Percentiles rank a stretch among this genome's conserved stretches.
Conservation (phyloP, 2,888 invertebrate species). For the Oscheius sp. region DNA sequence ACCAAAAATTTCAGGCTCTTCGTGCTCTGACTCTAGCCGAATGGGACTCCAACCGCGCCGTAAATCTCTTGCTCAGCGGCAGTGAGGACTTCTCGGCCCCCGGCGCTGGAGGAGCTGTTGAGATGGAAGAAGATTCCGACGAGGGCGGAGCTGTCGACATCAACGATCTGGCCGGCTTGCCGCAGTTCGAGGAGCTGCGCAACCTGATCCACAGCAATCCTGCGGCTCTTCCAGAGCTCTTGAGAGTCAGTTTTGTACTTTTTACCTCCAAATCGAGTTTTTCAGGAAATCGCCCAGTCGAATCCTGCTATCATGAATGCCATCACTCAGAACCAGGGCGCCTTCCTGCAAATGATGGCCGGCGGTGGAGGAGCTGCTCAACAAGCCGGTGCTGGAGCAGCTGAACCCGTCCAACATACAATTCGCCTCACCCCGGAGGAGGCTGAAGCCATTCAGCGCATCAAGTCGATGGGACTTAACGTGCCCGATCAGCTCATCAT, state of each 20-base stretch:
- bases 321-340: conserved; percentile 79
- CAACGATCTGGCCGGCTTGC: conserved; percentile 90
- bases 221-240: conserved; percentile 72
- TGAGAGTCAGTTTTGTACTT: conserved; percentile 80
- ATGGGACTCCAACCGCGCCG: conserved; percentile 96
- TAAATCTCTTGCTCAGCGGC: conserved; percentile 84
- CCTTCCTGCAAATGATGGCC: conserved; percentile 94
- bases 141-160: conserved; percentile 31
- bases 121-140: conserved; percentile 31
- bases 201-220: conserved; percentile 89
- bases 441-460: conserved; percentile 77
- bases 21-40: conserved; percentile 92
- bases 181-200: conserved; percentile 97
- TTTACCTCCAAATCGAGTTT: neutral
- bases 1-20: conserved; percentile 78
- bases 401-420: conserved; percentile 50
- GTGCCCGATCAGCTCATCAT: conserved; percentile 96
- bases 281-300: conserved; percentile 91
- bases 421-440: conserved; percentile 84
- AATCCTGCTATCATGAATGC: conserved; percentile 86
- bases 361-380: conserved; percentile 1
- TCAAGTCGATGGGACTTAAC: conserved; percentile 96
- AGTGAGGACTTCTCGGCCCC: conserved; percentile 47
- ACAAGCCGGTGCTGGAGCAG: conserved; percentile 32
- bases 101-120: conserved; percentile 18